Evolutionary conservation across 2,113 vertebrate genomes (phyloP).

Genomic region (Hippocampus barbouri): DNA sequence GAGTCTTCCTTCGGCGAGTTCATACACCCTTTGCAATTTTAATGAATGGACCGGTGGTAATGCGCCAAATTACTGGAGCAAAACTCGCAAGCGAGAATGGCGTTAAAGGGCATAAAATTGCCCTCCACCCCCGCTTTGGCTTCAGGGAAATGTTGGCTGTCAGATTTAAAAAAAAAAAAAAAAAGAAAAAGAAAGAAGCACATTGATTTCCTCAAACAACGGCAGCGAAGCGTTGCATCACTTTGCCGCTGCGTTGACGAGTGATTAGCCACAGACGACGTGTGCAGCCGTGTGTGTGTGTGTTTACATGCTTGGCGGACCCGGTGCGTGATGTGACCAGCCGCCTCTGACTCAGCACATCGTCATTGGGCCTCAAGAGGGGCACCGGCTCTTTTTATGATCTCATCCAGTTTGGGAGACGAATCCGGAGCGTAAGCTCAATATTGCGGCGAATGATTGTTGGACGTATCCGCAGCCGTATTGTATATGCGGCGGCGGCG

Average conservation of each 20-base stretch:
- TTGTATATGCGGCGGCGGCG: slow-evolving; percentile 19
- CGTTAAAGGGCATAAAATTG: slow-evolving; percentile 2
- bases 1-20: slow-evolving; percentile 9
- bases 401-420: slow-evolving; percentile 73
- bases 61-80: slow-evolving; percentile 12
- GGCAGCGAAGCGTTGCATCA: slow-evolving; percentile 34
- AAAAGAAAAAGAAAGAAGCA: slow-evolving; percentile 25
- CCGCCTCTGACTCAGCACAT: slow-evolving; percentile 62
- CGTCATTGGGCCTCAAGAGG: slow-evolving; percentile 32
- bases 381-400: slow-evolving; percentile 59
- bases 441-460: slow-evolving; percentile 65
- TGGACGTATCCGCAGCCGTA: slow-evolving; percentile 44
- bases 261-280: slow-evolving; percentile 47
- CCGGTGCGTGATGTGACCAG: slow-evolving; percentile 5
- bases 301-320: not conserved
- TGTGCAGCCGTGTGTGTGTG: slow-evolving; percentile 9
- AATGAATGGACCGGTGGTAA: slow-evolving; percentile 4
- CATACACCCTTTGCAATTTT: not conserved
- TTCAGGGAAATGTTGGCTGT: not conserved
- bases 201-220: slow-evolving; percentile 37
- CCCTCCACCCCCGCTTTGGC: slow-evolving; percentile 1
- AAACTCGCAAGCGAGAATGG: not conserved
- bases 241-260: slow-evolving; percentile 43
- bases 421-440: slow-evolving; percentile 64
- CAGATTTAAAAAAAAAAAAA: slow-evolving; percentile 9